Evolutionary conservation across 2,797 vertebrate genomes (phyloP).

Genomic region (Crenuchus spilurus): DNA sequence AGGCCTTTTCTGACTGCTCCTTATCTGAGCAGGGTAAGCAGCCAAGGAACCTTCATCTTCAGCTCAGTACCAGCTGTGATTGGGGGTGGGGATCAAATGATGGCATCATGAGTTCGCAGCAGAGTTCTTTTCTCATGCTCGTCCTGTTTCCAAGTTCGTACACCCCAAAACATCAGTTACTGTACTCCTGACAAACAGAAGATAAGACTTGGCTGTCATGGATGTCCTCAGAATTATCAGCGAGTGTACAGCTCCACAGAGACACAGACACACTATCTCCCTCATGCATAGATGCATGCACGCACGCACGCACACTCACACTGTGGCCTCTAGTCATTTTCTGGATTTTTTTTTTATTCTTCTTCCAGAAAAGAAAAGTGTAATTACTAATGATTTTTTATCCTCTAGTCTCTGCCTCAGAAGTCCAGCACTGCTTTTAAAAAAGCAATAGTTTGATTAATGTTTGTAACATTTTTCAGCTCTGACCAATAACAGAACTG

Average conservation of each 20-base stretch:
- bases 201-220: constrained; percentile 55
- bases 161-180: neutral
- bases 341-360: too few species aligned
- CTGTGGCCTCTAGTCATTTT: neutral
- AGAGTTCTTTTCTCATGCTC: constrained; percentile 14
- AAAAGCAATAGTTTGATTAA: too few species aligned
- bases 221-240: constrained; percentile 52
- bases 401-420: neutral
- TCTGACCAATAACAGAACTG: too few species aligned
- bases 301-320: neutral
- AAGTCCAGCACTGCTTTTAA: too few species aligned
- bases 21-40: neutral
- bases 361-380: too few species aligned
- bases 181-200: constrained; percentile 46
- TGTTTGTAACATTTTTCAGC: too few species aligned
- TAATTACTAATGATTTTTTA: neutral
- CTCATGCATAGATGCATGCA: constrained; percentile 22
- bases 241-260: constrained; percentile 29
- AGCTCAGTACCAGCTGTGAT: constrained; percentile 40
- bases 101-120: constrained; percentile 15
- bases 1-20: neutral
- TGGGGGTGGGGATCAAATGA: constrained; percentile 9
- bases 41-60: neutral
- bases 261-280: constrained; percentile 43
- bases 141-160: neutral